Evolutionary conservation across 2,888 invertebrate genomes (phyloP).

Genomic region (Noctua pronuba): DNA sequence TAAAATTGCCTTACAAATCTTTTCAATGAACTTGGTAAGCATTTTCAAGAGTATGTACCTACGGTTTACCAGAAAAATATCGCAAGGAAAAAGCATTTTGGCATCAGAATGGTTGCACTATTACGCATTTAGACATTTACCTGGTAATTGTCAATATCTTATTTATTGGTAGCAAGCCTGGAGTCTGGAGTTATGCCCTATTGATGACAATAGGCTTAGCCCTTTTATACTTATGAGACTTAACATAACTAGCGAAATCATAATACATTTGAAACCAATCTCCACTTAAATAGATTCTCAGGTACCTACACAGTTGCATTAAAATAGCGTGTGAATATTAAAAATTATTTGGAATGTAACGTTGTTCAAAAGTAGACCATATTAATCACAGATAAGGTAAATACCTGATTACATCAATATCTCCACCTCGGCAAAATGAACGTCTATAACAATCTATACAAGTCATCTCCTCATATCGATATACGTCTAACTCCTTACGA

Average conservation of each 20-base stretch:
- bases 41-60: background rate
- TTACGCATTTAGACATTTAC: background rate
- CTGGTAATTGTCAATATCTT: background rate
- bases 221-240: background rate
- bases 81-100: background rate
- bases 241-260: background rate
- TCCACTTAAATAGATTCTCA: background rate
- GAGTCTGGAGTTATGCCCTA: background rate
- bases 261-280: background rate
- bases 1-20: conserved; percentile 18
- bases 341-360: background rate
- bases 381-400: background rate
- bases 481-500: conserved; percentile 11
- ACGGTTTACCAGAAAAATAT: background rate
- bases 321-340: background rate
- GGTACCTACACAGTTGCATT: background rate
- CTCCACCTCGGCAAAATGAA: background rate
- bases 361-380: background rate
- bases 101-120: background rate
- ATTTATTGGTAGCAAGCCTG: background rate
- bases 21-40: conserved; percentile 8
- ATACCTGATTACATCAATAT: background rate
- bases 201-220: background rate
- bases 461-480: conserved; percentile 21
- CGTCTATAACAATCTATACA: background rate